Conservation (phyloP, 2,113 vertebrate species). For the Columba livia region DNA sequence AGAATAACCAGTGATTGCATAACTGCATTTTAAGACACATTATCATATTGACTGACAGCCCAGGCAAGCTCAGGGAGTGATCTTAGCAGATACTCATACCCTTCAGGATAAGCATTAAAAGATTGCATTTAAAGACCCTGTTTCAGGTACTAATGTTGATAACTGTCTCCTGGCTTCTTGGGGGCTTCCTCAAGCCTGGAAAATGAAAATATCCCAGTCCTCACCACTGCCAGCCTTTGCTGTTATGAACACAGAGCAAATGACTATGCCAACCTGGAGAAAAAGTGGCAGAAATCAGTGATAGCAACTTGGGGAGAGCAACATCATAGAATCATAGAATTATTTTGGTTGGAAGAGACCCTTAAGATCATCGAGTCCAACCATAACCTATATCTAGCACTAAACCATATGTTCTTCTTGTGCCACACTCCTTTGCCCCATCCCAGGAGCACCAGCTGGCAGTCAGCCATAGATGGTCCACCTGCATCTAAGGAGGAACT, state of each 20-base stretch:
- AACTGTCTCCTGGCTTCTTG: neutral
- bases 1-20: neutral
- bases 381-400: no score
- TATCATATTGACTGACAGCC: neutral
- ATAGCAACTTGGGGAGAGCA: accelerated
- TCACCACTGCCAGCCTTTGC: accelerated
- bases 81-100: neutral
- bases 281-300: neutral
- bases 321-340: no score
- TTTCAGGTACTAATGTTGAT: neutral
- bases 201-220: neutral
- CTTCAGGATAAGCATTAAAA: neutral
- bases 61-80: neutral
- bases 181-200: neutral
- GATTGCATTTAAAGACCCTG: neutral
- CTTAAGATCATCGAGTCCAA: no score
- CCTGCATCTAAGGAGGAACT: neutral
- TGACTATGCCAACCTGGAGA: neutral
- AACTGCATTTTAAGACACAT: neutral
- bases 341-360: no score
- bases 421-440: neutral
- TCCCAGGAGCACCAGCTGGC: neutral
- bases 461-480: accelerated
- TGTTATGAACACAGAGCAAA: neutral
- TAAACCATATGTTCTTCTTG: no score